Conservation (phyloP, 2,888 invertebrate species). For the Nephrotoma flavescens region DNA sequence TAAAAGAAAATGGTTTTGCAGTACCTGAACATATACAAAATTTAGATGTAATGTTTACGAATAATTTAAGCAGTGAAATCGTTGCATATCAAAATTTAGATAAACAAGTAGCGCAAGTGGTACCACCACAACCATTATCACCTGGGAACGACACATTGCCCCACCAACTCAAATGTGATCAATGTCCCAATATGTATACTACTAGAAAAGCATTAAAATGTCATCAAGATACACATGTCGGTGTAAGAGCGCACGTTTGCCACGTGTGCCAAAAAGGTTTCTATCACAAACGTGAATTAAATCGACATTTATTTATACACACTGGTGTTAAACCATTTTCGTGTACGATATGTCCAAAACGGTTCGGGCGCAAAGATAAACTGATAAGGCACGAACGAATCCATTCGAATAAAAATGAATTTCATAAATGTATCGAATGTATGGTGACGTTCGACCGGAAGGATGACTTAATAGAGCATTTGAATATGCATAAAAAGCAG, state of each 20-base stretch:
- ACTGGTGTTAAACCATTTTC: conserved; percentile 51
- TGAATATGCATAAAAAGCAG: conserved; percentile 10
- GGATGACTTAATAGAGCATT: conserved; percentile 3
- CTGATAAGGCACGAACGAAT: conserved; percentile 49
- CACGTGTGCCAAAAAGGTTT: conserved; percentile 52
- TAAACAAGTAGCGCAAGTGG: neutral
- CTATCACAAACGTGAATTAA: conserved; percentile 51
- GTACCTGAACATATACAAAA: conserved; percentile 6
- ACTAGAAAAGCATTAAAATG: conserved; percentile 37
- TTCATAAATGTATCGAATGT: conserved; percentile 46
- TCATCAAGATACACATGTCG: conserved; percentile 39
- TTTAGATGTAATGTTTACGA: conserved; percentile 13
- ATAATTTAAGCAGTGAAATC: conserved; percentile 12
- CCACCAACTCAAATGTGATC: conserved; percentile 34
- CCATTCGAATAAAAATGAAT: conserved; percentile 43
- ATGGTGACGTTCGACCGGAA: conserved; percentile 10
- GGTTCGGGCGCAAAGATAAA: conserved; percentile 54
- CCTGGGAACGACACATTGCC: neutral
- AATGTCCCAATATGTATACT: conserved; percentile 37
- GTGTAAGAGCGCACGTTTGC: conserved; percentile 44
- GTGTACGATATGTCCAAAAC: conserved; percentile 50
- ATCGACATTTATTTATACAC: conserved; percentile 51
- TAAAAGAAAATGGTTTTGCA: neutral
- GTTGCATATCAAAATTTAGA: conserved; percentile 3
- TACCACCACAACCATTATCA: neutral